A percentile compares a stretch with the other conserved stretches of the same genome.
Evolutionary conservation across 2,113 vertebrate species (phyloP).

Genomic region (Grus americana): DNA sequence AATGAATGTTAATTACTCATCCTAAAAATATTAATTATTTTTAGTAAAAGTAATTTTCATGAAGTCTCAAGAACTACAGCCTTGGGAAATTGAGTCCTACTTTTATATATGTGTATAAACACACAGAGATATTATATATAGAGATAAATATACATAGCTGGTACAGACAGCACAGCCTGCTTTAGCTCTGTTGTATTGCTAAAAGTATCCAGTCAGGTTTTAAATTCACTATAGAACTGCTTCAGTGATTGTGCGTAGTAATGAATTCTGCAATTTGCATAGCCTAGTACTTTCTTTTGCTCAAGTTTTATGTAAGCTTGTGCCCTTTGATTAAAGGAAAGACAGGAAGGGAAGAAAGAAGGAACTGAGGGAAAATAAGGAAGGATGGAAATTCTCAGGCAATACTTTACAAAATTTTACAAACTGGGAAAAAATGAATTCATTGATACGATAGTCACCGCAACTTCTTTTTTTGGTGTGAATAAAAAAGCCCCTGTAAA

Average conservation of each 20-base stretch:
- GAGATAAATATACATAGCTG: not conserved
- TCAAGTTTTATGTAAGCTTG: not conserved
- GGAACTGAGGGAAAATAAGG: not conserved
- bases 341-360: not conserved
- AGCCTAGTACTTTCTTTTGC: not conserved
- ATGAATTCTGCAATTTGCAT: not conserved
- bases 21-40: slow-evolving; percentile 29
- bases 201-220: not conserved
- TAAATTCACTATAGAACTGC: not conserved
- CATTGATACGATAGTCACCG: not conserved
- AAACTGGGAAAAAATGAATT: not conserved
- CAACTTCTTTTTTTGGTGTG: not conserved
- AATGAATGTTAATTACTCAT: slow-evolving; percentile 38
- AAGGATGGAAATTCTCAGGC: not conserved
- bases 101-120: not conserved
- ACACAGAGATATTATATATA: fast-evolving
- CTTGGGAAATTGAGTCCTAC: not conserved
- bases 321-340: not conserved
- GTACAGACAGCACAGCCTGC: not conserved
- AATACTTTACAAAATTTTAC: not conserved
- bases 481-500: not conserved
- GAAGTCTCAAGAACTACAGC: not conserved
- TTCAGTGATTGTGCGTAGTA: not conserved
- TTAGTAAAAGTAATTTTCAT: slow-evolving; percentile 20
- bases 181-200: not conserved